Percentiles rank a stretch among this genome's conserved stretches.
These are phyloP conservation scores for Crioceris asparagi DNA, from an alignment of 2,888 invertebrate species.

Conservation along the genomic window DNA sequence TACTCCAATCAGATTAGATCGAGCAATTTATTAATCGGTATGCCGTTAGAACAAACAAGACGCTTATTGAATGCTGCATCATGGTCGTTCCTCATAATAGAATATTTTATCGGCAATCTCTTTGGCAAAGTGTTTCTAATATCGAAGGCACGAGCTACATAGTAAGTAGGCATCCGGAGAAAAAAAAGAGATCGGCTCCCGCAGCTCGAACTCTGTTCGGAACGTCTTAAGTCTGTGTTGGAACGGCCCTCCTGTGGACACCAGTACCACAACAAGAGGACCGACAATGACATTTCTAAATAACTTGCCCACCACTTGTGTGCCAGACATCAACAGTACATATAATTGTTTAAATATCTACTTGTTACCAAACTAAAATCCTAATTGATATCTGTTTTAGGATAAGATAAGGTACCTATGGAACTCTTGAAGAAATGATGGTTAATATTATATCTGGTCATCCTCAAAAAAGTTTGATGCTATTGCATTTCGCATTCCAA, in stretches of 20 bases:
- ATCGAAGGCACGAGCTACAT: constrained; percentile 13
- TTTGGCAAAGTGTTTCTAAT: constrained; percentile 13
- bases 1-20: too few species aligned
- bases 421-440: too few species aligned
- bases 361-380: too few species aligned
- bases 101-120: constrained; percentile 8
- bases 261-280: constrained; percentile 17
- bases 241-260: constrained; percentile 18
- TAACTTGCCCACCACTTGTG: too few species aligned
- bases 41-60: not conserved
- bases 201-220: constrained; percentile 12
- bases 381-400: too few species aligned
- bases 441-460: too few species aligned
- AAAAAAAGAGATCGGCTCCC: constrained; percentile 8
- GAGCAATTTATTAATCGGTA: too few species aligned
- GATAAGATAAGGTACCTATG: too few species aligned
- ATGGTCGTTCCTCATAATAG: constrained; percentile 3
- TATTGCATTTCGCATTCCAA: too few species aligned
- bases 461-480: too few species aligned
- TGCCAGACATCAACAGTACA: too few species aligned
- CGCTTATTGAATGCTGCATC: not conserved
- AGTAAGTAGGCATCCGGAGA: not conserved
- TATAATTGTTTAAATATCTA: too few species aligned
- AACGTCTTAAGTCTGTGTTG: constrained; percentile 12
- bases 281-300: constrained; percentile 27